Evolutionary conservation across 2,113 vertebrate species (phyloP).

Genomic region (Psilopogon haemacephalus): DNA sequence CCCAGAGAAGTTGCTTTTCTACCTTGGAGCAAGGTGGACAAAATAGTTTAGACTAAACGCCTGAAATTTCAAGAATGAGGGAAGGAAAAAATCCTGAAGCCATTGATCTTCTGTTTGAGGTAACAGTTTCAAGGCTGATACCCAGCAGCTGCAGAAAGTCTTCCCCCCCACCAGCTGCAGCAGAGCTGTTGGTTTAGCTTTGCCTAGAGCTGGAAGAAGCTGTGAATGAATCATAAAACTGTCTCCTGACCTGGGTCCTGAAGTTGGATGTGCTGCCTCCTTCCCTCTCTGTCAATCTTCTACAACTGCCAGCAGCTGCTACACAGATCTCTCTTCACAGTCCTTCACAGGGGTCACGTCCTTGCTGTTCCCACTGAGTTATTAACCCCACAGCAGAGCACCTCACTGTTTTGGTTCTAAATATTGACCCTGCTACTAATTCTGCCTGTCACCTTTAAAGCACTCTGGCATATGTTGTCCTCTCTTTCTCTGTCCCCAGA

Average conservation of each 20-base stretch:
- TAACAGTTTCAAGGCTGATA: not conserved
- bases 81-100: not conserved
- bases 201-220: not conserved
- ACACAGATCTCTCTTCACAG: not conserved
- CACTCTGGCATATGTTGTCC: not conserved
- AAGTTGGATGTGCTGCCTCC: not conserved
- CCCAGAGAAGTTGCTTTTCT: not conserved
- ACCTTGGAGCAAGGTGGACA: not conserved
- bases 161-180: not conserved
- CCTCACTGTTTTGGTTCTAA: not conserved
- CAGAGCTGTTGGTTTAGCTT: not conserved
- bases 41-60: not conserved
- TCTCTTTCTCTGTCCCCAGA: not conserved
- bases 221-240: not conserved
- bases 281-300: not conserved
- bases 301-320: not conserved
- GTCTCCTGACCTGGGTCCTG: not conserved
- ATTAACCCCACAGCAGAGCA: not conserved
- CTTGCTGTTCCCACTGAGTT: not conserved
- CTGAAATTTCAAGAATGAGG: not conserved
- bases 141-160: rapidly evolving
- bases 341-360: rapidly evolving
- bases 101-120: not conserved
- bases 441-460: not conserved
- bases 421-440: not conserved